phyloP scores from a whole-genome alignment of 2,113 vertebrate species.

The Nannospalax galili region DNA sequence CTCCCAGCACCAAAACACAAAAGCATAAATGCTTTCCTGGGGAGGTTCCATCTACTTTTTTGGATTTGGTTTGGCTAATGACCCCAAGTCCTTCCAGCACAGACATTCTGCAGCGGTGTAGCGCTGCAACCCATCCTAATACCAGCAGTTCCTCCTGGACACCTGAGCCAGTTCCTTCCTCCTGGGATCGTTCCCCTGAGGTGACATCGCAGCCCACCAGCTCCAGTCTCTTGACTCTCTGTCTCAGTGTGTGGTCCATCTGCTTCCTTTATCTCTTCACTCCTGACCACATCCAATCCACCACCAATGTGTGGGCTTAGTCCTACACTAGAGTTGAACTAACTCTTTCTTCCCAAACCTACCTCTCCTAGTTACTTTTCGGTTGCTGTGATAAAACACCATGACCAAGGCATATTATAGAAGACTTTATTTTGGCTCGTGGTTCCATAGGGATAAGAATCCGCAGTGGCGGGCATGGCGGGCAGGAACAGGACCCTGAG shows the following conservation, averaged over 20 bases:
- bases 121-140: fast-evolving
- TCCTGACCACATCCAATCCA: not conserved
- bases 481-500: no score
- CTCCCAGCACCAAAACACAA: no score
- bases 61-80: not conserved
- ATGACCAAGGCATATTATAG: no score
- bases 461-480: no score
- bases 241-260: not conserved
- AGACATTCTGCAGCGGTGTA: no score
- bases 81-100: not conserved
- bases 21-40: not conserved
- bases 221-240: not conserved
- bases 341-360: not conserved
- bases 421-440: no score
- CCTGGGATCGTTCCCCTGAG: not conserved
- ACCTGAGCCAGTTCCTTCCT: not conserved
- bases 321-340: not conserved
- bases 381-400: no score
- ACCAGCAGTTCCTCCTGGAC: not conserved
- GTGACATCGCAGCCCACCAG: not conserved
- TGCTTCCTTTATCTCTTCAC: not conserved
- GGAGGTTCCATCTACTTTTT: not conserved
- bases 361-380: no score
- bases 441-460: no score
- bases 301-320: no score